phyloP scores from a whole-genome alignment of 2,113 vertebrate species.

The Amazona guildingii region DNA sequence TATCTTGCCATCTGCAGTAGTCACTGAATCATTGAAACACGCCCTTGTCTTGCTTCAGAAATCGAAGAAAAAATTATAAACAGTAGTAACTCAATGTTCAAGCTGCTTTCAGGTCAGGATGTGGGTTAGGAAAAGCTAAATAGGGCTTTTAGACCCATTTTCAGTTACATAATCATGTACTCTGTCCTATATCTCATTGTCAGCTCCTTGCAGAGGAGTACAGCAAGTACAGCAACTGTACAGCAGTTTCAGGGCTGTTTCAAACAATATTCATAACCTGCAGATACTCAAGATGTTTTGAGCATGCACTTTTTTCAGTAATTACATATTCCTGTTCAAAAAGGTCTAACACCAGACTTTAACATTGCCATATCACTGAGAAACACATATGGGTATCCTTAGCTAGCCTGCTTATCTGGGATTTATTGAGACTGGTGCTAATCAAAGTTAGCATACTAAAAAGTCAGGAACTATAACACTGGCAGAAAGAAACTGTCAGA shows the following conservation, averaged over 20 bases:
- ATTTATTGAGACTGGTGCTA: not conserved
- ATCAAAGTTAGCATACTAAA: not conserved
- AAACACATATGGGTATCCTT: not conserved
- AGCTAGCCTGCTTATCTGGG: not conserved
- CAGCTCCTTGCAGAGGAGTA: not conserved
- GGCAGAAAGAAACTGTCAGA: not conserved
- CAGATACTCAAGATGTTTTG: not conserved
- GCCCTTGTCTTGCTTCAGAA: not conserved
- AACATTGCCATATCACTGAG: not conserved
- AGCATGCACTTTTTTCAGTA: not conserved
- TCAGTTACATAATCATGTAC: not conserved
- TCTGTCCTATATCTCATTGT: not conserved
- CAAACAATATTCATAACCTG: not conserved
- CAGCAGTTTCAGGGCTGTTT: not conserved
- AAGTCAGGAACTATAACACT: not conserved
- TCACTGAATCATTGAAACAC: not conserved
- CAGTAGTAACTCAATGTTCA: not conserved
- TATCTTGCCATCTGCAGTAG: conserved; percentile 12
- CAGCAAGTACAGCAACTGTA: too few relatives aligned
- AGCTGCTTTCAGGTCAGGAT: not conserved
- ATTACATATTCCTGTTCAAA: not conserved
- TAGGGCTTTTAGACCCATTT: not conserved
- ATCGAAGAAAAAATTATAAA: conserved; percentile 14
- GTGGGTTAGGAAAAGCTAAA: not conserved
- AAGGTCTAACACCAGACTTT: not conserved